These are phyloP conservation scores for Labrus mixtus DNA, from an alignment of 2,113 vertebrate genomes.

Conservation along the genomic window DNA sequence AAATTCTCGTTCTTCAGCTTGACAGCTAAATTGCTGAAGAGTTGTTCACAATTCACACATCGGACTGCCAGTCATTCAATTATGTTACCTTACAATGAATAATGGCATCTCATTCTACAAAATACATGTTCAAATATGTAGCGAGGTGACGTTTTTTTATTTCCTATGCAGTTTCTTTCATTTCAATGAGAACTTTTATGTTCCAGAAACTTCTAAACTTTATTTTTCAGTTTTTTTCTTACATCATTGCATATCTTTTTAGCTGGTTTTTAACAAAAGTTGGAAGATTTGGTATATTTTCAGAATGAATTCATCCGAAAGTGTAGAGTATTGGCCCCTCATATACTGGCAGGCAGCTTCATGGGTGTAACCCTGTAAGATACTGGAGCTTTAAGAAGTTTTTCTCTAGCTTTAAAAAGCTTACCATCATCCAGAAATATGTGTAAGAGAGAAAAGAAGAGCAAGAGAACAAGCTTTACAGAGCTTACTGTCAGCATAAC, in stretches of 20 bases:
- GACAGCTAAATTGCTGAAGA: neutral
- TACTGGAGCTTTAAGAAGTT: slow-evolving; percentile 2
- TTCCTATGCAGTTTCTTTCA: neutral
- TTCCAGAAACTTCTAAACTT: neutral
- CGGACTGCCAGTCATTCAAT: neutral
- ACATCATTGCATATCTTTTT: neutral
- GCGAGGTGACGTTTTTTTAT: neutral
- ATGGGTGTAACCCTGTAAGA: neutral
- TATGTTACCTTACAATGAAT: neutral
- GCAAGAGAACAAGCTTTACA: slow-evolving; percentile 38
- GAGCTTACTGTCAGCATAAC: slow-evolving; percentile 57
- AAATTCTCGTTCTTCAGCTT: neutral
- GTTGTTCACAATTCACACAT: neutral
- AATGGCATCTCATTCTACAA: neutral
- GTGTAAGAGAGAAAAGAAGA: slow-evolving; percentile 30
- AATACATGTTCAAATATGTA: neutral
- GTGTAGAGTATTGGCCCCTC: neutral
- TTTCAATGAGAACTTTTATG: neutral
- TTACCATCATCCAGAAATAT: slow-evolving; percentile 48
- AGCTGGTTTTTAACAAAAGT: neutral
- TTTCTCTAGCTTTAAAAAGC: slow-evolving; percentile 33
- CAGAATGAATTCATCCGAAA: neutral
- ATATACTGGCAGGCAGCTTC: slow-evolving; percentile 2
- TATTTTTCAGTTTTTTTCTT: neutral
- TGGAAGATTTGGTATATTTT: neutral